Percentiles rank a stretch among this genome's conserved stretches.
Conservation (phyloP, 2,113 vertebrate species). For the Pogonocichla stellata region DNA sequence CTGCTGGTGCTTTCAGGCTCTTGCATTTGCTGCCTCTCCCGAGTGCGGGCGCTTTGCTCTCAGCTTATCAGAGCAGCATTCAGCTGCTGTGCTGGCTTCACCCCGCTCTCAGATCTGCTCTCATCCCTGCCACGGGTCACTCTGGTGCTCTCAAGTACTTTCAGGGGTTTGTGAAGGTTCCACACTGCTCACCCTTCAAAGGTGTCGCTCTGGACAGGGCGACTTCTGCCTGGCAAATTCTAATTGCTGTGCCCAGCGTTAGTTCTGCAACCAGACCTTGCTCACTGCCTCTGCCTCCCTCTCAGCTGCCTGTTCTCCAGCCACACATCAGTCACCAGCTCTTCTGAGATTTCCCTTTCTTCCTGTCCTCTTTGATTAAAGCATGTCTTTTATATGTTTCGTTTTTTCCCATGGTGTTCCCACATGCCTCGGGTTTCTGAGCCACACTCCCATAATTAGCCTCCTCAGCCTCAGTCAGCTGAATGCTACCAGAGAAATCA, state of each 20-base stretch:
- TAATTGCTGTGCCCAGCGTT: background rate
- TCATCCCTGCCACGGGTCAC: background rate
- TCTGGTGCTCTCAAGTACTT: background rate
- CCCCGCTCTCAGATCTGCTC: background rate
- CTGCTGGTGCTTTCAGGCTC: background rate
- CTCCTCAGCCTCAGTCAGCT: background rate
- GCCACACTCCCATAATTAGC: background rate
- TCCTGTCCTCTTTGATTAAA: conserved; percentile 36
- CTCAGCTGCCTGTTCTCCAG: background rate
- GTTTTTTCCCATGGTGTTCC: background rate
- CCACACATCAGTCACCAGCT: conserved; percentile 2
- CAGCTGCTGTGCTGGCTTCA: background rate
- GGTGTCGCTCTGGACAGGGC: background rate
- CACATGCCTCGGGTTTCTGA: background rate
- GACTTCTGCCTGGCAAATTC: background rate
- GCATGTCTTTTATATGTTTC: background rate
- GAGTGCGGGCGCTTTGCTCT: accelerated
- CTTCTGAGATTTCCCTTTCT: background rate
- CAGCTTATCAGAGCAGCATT: background rate
- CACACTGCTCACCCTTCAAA: background rate
- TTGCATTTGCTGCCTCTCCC: background rate
- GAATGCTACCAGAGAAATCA: background rate
- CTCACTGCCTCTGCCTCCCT: background rate
- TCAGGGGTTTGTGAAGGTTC: background rate
- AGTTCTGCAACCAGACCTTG: background rate